Base-by-base conservation (phyloP, 2,797 vertebrate genomes). In the Acanthopagrus latus region DNA sequence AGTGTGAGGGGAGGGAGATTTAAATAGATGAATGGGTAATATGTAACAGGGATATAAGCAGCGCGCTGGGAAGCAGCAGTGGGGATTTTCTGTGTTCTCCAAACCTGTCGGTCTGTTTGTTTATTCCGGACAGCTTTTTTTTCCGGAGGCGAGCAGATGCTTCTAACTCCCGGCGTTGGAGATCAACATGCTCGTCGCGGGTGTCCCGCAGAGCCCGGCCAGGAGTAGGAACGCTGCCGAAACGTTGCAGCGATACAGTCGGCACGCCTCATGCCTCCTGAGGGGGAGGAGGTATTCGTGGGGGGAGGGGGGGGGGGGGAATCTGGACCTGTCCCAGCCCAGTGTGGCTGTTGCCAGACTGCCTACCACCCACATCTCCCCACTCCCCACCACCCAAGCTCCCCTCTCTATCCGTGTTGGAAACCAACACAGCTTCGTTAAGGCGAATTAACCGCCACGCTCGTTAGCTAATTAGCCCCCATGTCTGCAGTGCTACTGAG, bases 401-500 rank as follows among this genome's bases (percentile, higher is more conserved):
- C 89, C 81, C 75, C 80, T 84, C 81, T 85, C 90, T 86, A 78
- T 88, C 82, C 86, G 66, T 92, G 92, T 83, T 95, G 94, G 94
- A 94, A 94, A 94, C 88, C 91, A 88, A 83, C 89, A 86, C 83
- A 78, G 93, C 92, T 95, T 94, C 88, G 93, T 94, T 95, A 95
- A 95, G 94, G 94, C 93, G 93, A 95, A 95, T 96, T 96, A 96
- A 94, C 94, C 91, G 88, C 92, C 93, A 93, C 80, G 93, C 94
- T 95, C 88, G 91, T 95, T 95, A 95, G 93, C 91, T 96, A 95
- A 96, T 96, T 95, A 95, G 94, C 90, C 94, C 93, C 90, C 88
- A 86, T 93, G 93, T 94, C 93, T 94, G 92, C 88, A 71, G 88
- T 67, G 91, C 83, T 90, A 89, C 94, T 88, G 92, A 95, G 92